Conservation (phyloP, 2,797 vertebrate species). For the Sciurus vulgaris region DNA sequence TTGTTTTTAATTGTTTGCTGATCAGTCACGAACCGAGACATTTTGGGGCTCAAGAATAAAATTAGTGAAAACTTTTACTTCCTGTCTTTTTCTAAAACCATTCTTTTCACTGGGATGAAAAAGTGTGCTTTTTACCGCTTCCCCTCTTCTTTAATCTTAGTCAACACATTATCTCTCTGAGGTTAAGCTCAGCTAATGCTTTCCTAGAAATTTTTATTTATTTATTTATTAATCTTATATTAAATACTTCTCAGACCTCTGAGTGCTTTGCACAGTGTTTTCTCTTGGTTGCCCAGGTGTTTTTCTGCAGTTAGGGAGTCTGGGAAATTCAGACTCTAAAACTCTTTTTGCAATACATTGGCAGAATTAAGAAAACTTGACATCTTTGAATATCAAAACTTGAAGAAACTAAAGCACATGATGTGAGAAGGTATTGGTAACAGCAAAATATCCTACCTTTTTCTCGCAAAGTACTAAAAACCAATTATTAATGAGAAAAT, state of each 20-base stretch:
- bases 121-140: neutral
- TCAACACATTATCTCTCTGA: neutral
- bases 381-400: neutral
- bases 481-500: neutral
- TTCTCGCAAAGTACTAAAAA: neutral
- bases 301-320: neutral
- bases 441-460: neutral
- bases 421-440: neutral
- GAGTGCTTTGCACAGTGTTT: neutral
- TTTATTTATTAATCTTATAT: neutral
- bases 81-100: constrained; percentile 2
- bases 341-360: neutral
- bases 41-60: neutral
- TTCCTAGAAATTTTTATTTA: neutral
- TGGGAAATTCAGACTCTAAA: neutral
- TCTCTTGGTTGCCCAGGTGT: neutral
- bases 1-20: neutral
- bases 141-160: neutral
- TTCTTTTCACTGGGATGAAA: neutral
- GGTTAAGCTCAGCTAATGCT: neutral
- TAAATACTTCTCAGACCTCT: neutral
- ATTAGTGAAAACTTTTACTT: neutral
- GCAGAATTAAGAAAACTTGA: neutral
- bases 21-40: neutral
- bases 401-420: neutral